These are phyloP conservation scores for Xerus inauris DNA, from an alignment of 2,113 vertebrate species.

Conservation along the genomic window DNA sequence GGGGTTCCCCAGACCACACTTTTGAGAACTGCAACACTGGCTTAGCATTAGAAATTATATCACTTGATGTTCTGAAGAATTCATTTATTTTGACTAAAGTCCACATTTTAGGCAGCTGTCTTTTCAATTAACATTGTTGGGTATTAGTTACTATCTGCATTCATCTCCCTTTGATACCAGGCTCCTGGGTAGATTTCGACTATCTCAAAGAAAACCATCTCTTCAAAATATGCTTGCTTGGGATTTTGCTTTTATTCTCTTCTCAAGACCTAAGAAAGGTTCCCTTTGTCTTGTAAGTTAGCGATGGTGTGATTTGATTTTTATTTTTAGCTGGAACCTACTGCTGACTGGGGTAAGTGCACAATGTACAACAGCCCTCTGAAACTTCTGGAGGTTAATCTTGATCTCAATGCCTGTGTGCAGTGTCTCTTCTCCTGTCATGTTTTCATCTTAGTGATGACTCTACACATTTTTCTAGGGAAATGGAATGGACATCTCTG, in stretches of 20 bases:
- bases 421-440: background rate
- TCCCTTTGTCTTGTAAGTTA: background rate
- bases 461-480: background rate
- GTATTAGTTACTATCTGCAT: background rate
- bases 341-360: background rate
- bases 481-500: background rate
- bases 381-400: background rate
- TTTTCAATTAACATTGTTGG: background rate
- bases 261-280: background rate
- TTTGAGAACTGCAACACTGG: too few relatives aligned
- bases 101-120: background rate
- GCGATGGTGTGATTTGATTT: background rate
- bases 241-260: background rate
- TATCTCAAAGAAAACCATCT: background rate
- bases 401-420: background rate
- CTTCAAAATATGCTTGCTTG: background rate
- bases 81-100: background rate
- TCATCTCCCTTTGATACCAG: background rate
- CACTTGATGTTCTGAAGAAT: background rate
- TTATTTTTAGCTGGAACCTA: background rate
- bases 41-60: background rate
- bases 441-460: background rate
- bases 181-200: background rate
- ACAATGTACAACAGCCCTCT: accelerated
- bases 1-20: background rate